A percentile compares a stretch with the other conserved stretches of the same genome.
These are phyloP conservation scores for Laspeyria flexula DNA, from an alignment of 2,888 invertebrate species.

Conservation along the genomic window DNA sequence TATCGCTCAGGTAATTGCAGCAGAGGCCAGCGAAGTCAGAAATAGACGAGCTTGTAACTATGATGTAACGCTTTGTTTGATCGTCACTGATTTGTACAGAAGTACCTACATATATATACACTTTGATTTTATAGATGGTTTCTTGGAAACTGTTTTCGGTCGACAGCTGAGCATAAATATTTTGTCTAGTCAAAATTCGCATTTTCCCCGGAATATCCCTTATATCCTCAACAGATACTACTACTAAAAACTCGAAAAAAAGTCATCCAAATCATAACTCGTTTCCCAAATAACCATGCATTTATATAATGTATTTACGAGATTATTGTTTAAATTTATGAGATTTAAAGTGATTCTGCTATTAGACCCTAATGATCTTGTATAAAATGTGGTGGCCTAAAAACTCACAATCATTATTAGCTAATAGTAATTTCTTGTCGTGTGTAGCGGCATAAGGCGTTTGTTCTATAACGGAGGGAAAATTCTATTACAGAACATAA, in stretches of 20 bases:
- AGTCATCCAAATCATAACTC: too few relatives aligned
- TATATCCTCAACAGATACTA: too few relatives aligned
- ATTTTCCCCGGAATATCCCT: too few relatives aligned
- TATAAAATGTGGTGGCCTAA: background rate
- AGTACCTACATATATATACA: too few relatives aligned
- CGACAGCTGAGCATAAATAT: too few relatives aligned
- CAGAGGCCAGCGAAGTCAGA: slow-evolving; percentile 34
- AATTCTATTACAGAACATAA: background rate
- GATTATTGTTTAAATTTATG: too few relatives aligned
- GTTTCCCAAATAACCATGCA: too few relatives aligned
- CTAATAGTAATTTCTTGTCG: background rate
- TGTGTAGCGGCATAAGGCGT: background rate
- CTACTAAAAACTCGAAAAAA: too few relatives aligned
- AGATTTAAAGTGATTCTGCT: background rate
- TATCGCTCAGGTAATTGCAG: slow-evolving; percentile 42
- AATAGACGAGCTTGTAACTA: slow-evolving; percentile 38
- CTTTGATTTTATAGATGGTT: too few relatives aligned
- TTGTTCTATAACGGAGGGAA: background rate
- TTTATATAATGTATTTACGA: too few relatives aligned
- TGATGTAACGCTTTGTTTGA: slow-evolving; percentile 46
- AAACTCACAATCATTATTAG: background rate
- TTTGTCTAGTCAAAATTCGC: too few relatives aligned
- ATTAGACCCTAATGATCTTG: background rate
- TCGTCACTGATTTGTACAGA: slow-evolving; percentile 29
- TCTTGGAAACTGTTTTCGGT: too few relatives aligned